A percentile compares a stretch with the other conserved stretches of the same genome.
Evolutionary conservation across 1,140 invertebrate species (phyloP).

Genomic region (Lepeophtheirus salmonis): DNA sequence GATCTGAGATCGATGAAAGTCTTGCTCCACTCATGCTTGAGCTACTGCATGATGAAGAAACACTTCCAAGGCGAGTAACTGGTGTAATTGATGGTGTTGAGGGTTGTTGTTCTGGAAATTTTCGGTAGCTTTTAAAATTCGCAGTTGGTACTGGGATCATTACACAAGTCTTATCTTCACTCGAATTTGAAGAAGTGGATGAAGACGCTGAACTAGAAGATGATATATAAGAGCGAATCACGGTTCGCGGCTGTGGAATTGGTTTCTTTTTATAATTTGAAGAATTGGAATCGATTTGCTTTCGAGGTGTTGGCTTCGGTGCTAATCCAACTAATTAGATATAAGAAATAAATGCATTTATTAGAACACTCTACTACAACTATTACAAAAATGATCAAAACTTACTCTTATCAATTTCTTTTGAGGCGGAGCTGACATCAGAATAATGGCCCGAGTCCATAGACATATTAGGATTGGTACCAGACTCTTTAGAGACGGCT

Average conservation of each 20-base stretch:
- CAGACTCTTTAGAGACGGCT: not conserved
- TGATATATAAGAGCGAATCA: not conserved
- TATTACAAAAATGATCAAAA: not conserved
- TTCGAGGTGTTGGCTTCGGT: not conserved
- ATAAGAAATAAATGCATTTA: not conserved
- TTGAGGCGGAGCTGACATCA: not conserved
- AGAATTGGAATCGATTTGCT: not conserved
- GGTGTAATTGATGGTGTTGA: not conserved
- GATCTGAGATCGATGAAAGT: not conserved
- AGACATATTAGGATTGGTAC: not conserved
- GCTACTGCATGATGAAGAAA: not conserved
- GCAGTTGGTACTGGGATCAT: not conserved
- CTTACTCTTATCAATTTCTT: not conserved
- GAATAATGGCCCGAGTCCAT: not conserved
- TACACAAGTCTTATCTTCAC: not conserved
- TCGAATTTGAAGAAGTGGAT: not conserved
- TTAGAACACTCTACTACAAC: too few relatives aligned
- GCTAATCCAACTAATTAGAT: not conserved
- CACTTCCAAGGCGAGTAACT: not conserved
- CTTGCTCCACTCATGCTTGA: not conserved
- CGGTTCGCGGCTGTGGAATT: slow-evolving; percentile 3
- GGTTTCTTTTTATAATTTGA: not conserved
- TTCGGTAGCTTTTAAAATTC: slow-evolving; percentile 7
- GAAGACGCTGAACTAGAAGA: slow-evolving; percentile 5
- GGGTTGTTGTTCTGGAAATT: not conserved